These are phyloP conservation scores for Coenobita brevimanus DNA, from an alignment of 1,140 invertebrate species.

Conservation along the genomic window DNA sequence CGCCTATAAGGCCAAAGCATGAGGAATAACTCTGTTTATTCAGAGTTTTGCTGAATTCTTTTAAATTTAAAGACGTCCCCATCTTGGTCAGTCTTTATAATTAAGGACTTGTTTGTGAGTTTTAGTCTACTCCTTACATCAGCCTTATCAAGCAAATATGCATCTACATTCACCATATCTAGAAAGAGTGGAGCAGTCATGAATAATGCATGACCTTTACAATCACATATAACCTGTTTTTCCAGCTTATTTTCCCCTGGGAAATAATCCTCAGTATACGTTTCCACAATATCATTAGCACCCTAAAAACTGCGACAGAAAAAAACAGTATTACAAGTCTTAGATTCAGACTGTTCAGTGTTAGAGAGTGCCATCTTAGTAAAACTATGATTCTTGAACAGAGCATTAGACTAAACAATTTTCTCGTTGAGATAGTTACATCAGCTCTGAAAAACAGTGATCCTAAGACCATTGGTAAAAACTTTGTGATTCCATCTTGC, in stretches of 20 bases:
- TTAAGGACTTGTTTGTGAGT: background rate
- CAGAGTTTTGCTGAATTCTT: background rate
- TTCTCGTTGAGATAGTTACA: constrained; percentile 22
- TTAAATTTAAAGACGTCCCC: background rate
- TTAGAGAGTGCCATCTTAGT: background rate
- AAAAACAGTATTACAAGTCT: background rate
- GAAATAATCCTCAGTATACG: background rate
- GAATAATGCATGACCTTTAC: background rate
- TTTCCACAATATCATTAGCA: background rate
- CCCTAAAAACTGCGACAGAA: background rate
- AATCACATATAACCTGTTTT: background rate
- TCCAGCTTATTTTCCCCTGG: constrained; percentile 2
- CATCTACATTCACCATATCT: constrained; percentile 10
- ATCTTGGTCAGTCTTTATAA: constrained; percentile 6
- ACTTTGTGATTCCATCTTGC: background rate
- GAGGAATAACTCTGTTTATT: constrained; percentile 6
- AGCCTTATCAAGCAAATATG: background rate
- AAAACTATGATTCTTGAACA: background rate
- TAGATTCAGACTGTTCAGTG: background rate
- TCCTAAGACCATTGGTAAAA: background rate
- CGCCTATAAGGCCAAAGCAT: background rate
- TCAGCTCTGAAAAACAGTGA: constrained; percentile 2
- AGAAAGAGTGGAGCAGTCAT: background rate
- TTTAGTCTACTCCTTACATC: background rate
- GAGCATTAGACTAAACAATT: constrained; percentile 7